phyloP scores from a whole-genome alignment of 2,113 vertebrate species.

The Triplophysa siluroides region DNA sequence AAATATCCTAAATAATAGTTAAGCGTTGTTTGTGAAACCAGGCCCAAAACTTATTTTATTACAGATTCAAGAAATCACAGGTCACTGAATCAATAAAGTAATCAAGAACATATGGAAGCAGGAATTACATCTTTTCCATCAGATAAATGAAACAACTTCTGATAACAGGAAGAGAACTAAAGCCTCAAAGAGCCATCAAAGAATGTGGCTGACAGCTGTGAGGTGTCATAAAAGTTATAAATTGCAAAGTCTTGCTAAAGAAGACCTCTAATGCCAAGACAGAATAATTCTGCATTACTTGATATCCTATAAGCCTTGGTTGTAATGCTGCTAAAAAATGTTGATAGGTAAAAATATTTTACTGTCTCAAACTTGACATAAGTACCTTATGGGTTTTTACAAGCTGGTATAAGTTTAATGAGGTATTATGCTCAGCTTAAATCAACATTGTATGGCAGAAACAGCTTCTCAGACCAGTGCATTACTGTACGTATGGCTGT shows the following conservation, averaged over 20 bases:
- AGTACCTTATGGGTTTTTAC: neutral
- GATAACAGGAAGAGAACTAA: conserved; percentile 10
- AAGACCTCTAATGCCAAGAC: neutral
- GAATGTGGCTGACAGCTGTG: conserved; percentile 8
- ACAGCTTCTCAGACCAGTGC: neutral
- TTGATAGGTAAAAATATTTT: neutral
- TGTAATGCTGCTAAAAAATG: neutral
- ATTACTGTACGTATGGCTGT: neutral
- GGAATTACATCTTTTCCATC: conserved; percentile 11
- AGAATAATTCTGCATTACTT: neutral
- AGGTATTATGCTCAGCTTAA: neutral
- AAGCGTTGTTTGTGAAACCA: too few species aligned
- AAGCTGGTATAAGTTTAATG: conserved; percentile 20
- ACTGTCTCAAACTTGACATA: neutral
- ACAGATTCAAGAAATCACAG: neutral
- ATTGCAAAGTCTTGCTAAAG: neutral
- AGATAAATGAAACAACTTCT: neutral
- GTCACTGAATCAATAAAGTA: neutral
- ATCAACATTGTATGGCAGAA: neutral
- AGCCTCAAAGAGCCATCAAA: conserved; percentile 14
- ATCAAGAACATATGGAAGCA: neutral
- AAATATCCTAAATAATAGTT: too few species aligned
- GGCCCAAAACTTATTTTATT: too few species aligned
- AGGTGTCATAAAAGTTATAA: neutral
- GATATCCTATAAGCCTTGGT: neutral